Base-by-base conservation (phyloP, 2,888 invertebrate species). In the Lasioglossum lativentre region DNA sequence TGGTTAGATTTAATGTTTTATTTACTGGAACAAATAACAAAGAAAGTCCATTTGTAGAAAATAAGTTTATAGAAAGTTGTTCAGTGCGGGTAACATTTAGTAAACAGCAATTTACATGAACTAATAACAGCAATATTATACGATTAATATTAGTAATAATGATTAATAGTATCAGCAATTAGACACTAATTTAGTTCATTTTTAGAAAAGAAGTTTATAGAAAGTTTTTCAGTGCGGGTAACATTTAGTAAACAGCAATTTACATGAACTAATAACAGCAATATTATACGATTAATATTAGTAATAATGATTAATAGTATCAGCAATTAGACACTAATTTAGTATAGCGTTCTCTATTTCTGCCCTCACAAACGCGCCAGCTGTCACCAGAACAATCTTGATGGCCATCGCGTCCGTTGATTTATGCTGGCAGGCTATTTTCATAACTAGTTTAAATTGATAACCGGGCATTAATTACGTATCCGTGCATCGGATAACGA, bases 371-470 rank as follows among this genome's bases (percentile, higher is more conserved):
- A 68, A 40, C 23, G 38, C n/a, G 38, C 38, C 23, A 34, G 68
- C 38, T 38, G 12, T 38, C 38, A 23, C 23, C 40, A 23, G 38
- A 12, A 68, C 38, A 23, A 38, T 68, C 38, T 68, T 68, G 68
- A 68, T 68, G 12, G 8, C 12, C 23, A 23, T 19, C 68, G 23
- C 12, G 2, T 38, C 68, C 68, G 38, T 68, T 38, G 38, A 68
- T 38, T 23, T 38, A 68, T 38, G 38, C 38, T 12, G 38, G 23
- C 34, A 40, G 38, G 38, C 19, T 68, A 68, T 68, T 68, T 68
- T 38, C 68, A 68, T 68, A 68, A 38, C 38, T 38, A 38, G 68
- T 38, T 68, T 38, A 38, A 34, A 68, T 68, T 68, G 38, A 34
- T 68, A 38, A 23, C 38, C 68, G 38, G 19, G 19, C 42, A 45